Conservation (phyloP, 2,797 vertebrate species). For the Cryptoprocta ferox region DNA sequence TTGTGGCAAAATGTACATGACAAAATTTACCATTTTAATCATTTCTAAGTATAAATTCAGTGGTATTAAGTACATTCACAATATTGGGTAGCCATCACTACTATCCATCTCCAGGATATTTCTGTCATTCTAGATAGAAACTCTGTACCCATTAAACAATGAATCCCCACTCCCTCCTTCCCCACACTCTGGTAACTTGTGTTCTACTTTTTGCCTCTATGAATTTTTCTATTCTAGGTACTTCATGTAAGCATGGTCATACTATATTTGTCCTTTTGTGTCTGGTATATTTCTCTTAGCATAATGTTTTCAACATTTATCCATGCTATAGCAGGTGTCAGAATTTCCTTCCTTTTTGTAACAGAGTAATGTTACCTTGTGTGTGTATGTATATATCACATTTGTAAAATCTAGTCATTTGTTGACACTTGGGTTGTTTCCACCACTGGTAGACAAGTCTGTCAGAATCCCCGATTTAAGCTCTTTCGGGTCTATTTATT, state of each 20-base stretch:
- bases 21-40: background rate
- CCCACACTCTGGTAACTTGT: background rate
- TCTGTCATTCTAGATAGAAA: background rate
- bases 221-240: background rate
- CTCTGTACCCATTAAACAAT: background rate
- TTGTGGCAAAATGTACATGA: background rate
- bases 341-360: background rate
- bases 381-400: background rate
- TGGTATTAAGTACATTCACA: background rate
- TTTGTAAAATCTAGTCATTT: background rate
- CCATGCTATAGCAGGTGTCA: background rate
- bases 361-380: background rate
- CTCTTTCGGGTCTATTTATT: background rate
- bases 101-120: background rate
- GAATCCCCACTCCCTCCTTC: background rate
- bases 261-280: background rate
- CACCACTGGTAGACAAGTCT: background rate
- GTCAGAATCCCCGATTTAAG: background rate
- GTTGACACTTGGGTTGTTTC: background rate
- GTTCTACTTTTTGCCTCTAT: background rate
- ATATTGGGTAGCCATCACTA: background rate
- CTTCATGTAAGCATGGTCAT: background rate
- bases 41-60: background rate
- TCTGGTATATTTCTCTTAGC: background rate
- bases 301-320: background rate